These are phyloP conservation scores for Andrena trimmerana DNA, from an alignment of 2,888 invertebrate species.

Conservation along the genomic window DNA sequence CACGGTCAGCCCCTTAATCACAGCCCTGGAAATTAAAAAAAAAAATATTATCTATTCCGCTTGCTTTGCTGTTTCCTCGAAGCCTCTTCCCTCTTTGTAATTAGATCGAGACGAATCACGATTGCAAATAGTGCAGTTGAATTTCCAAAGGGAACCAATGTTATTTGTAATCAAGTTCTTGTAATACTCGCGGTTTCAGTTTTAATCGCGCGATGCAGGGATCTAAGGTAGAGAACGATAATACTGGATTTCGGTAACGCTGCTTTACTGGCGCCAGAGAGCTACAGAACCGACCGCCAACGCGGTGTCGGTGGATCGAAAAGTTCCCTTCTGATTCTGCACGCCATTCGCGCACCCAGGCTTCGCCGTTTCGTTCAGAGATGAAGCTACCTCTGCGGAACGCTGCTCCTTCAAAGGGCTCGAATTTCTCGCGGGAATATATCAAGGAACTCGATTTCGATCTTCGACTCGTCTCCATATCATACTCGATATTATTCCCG, in stretches of 20 bases:
- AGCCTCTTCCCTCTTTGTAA: too few relatives aligned
- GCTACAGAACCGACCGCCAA: constrained; percentile 24
- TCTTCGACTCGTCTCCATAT: too few relatives aligned
- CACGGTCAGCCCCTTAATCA: constrained; percentile 9
- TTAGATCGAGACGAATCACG: not conserved
- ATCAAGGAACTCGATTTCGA: too few relatives aligned
- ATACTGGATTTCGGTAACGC: constrained; percentile 1
- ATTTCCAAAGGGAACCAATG: not conserved
- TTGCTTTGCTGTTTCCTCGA: too few relatives aligned
- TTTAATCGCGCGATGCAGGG: not conserved
- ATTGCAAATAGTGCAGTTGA: not conserved
- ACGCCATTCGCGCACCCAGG: too few relatives aligned
- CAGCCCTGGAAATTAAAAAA: constrained; percentile 36
- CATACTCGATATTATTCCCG: too few relatives aligned
- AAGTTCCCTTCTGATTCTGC: not conserved
- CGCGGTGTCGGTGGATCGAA: constrained; percentile 7
- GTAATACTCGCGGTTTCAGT: not conserved
- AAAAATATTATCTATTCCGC: not conserved
- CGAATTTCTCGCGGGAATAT: not conserved
- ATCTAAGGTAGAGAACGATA: not conserved
- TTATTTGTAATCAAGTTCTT: not conserved
- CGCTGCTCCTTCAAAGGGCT: not conserved
- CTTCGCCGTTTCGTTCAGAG: constrained; percentile 5
- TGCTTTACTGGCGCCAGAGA: constrained; percentile 25
- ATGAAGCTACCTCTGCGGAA: not conserved